phyloP scores from a whole-genome alignment of 2,113 vertebrate species.

The Phrynosoma platyrhinos region DNA sequence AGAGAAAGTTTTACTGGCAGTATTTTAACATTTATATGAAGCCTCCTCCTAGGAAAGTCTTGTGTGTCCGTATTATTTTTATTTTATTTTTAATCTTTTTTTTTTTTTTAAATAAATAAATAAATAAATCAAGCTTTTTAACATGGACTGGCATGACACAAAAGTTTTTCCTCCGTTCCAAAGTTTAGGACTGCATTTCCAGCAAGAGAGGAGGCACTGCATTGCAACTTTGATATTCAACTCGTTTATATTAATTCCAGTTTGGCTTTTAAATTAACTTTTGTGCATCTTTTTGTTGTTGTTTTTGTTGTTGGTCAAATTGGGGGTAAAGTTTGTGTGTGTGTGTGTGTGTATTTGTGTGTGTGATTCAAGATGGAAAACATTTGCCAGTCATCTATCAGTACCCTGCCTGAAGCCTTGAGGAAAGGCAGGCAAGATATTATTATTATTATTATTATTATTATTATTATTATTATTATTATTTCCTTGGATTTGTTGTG shows the following conservation, averaged over 20 bases:
- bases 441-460: too few species aligned
- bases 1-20: constrained; percentile 53
- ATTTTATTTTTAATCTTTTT: not conserved
- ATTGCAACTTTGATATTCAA: not conserved
- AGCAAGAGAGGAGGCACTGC: not conserved
- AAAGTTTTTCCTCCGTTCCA: not conserved
- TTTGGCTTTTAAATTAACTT: not conserved
- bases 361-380: not conserved
- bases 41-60: not conserved
- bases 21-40: not conserved
- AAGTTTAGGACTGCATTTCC: not conserved
- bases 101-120: too few species aligned
- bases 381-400: not conserved
- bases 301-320: too few species aligned
- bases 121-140: not conserved
- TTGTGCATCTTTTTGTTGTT: not conserved
- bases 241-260: not conserved
- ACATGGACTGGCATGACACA: not conserved
- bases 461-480: too few species aligned
- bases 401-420: too few species aligned
- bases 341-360: too few species aligned
- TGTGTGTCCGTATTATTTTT: not conserved
- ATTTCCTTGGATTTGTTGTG: too few species aligned
- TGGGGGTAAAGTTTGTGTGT: not conserved
- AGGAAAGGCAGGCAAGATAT: too few species aligned